A percentile compares a stretch with the other conserved stretches of the same genome.
Evolutionary conservation across 2,888 invertebrate species (phyloP).

Genomic region (Sarcophaga subvicina): DNA sequence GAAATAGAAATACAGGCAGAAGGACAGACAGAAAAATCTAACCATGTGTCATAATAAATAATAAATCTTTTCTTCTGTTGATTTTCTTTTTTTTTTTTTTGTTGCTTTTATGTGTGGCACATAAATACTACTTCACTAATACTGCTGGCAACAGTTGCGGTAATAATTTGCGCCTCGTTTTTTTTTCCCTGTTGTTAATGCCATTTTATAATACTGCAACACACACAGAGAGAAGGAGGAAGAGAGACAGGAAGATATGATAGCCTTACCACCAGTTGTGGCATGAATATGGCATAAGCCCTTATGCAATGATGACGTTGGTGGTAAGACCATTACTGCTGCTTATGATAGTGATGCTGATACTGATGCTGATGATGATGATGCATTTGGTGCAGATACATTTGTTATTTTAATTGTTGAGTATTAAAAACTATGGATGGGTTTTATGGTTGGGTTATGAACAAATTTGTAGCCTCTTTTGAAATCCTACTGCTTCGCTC

Average conservation of each 20-base stretch:
- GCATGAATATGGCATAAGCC: conserved; percentile 34
- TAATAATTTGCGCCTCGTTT: conserved; percentile 59
- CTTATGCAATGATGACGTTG: conserved; percentile 44
- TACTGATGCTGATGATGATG: conserved; percentile 45
- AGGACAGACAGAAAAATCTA: conserved; percentile 32
- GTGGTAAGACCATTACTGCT: background rate
- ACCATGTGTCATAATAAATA: conserved; percentile 69
- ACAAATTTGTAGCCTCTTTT: conserved; percentile 7
- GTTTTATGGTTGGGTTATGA: conserved; percentile 60
- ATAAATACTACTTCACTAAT: conserved; percentile 37
- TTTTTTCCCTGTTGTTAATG: conserved; percentile 24
- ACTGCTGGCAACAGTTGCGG: conserved; percentile 62
- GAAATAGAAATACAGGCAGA: conserved; percentile 9
- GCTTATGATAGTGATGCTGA: conserved; percentile 14
- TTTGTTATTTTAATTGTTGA: conserved; percentile 66
- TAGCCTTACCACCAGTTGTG: conserved; percentile 42
- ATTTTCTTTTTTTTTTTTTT: conserved; percentile 23
- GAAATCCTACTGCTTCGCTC: conserved; percentile 35
- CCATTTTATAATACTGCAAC: conserved; percentile 24
- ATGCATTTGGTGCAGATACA: conserved; percentile 64
- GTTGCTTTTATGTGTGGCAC: background rate
- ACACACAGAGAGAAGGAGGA: background rate
- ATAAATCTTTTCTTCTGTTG: conserved; percentile 63
- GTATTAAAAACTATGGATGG: conserved; percentile 54
- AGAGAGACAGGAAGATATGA: no score